Base-by-base conservation (phyloP, 1,140 invertebrate species). In the Drosophila biarmipes region DNA sequence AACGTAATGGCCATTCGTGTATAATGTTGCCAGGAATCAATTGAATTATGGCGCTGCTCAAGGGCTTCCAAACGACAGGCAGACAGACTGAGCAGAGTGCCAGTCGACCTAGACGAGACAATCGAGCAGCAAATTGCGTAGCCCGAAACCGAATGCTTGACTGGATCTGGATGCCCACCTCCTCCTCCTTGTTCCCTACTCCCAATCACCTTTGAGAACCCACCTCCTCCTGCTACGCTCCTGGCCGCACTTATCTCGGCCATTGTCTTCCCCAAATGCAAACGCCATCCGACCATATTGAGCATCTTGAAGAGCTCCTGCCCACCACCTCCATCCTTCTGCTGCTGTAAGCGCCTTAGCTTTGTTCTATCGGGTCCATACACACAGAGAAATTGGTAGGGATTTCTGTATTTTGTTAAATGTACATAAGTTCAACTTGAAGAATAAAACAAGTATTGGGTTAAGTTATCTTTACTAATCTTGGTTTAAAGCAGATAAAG, bases 121-220 rank as follows among this genome's bases (percentile, higher is more conserved):
- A 87, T 87, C 80, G 84, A 87, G 79, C 84, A 89, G 78, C 84
- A 87, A 87, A 87, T 87, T 89, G 84, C 80, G 79, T 89, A 76
- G 78, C 84, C 67, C 71, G 63, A 82, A 89, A 80, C 72, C 81
- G 62, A 85, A 85, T 85, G 73, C 64, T 64, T 56, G 61, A 75
- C 58, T 58, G 42, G 34, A 48, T 66, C 34, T 35, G 40, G 15
- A 37, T 19, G 11, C 45, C 12, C 27, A 6, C 17, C 42, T 10
- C 24, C 38, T n/a, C 42, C 37, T 21, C 31, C 29, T 5, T 11
- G 6, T 27, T 6, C 21, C 52, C 35, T 34, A 6, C 43, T 46
- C 21, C 12, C 43, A 11, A 34, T 17, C 15, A 51, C 48, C 48
- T 40, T 35, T 15, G 27, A 29, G 21, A 14, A 0, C 21, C 4